A percentile compares a stretch with the other conserved stretches of the same genome.
phyloP scores from a whole-genome alignment of 2,797 vertebrate species.

The Pseudochaenichthys georgianus region DNA sequence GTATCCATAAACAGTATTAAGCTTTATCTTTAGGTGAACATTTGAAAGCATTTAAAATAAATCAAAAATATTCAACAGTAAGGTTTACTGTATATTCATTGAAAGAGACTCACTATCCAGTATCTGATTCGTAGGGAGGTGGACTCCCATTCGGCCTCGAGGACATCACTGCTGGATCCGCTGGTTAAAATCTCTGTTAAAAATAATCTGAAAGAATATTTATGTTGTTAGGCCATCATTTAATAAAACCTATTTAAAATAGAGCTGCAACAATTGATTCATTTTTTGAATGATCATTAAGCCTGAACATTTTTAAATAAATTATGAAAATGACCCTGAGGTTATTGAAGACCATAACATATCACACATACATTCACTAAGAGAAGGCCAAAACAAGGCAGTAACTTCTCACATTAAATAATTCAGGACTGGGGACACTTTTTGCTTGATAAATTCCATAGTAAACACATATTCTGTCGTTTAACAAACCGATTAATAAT shows the following conservation, averaged over 20 bases:
- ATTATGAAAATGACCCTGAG: too few species aligned
- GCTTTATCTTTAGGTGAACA: not conserved
- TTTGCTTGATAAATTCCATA: not conserved
- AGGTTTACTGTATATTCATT: not conserved
- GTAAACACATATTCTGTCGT: too few species aligned
- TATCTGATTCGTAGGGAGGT: constrained; percentile 89
- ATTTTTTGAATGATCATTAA: too few species aligned
- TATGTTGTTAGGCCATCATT: not conserved
- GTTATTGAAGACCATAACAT: not conserved
- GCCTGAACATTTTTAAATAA: too few species aligned
- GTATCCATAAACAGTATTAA: too few species aligned
- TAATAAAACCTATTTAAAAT: not conserved
- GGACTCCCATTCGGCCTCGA: constrained; percentile 89
- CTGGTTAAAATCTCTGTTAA: constrained; percentile 7
- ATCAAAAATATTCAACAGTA: not conserved
- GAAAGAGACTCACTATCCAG: constrained; percentile 86
- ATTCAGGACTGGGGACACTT: too few species aligned
- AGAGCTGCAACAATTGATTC: not conserved
- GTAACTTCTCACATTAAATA: not conserved
- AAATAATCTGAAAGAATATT: not conserved
- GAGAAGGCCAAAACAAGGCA: not conserved
- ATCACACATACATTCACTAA: too few species aligned
- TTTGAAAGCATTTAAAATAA: not conserved
- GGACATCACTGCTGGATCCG: constrained; percentile 81
- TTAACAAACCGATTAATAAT: not conserved